These are phyloP conservation scores for Hyperopisus bebe DNA, from an alignment of 2,113 vertebrate genomes.

Conservation along the genomic window DNA sequence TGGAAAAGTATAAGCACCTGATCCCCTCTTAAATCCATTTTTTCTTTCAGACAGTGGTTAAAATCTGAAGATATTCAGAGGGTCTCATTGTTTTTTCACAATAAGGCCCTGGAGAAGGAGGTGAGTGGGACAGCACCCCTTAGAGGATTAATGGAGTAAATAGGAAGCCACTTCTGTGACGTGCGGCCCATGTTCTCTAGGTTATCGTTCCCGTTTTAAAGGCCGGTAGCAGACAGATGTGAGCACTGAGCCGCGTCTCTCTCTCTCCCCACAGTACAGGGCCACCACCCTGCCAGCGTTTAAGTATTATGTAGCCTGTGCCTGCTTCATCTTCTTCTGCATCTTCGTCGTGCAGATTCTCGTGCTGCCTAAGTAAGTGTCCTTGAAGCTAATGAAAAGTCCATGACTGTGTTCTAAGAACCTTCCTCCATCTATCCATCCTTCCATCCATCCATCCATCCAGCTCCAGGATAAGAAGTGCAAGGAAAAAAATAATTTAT, in stretches of 20 bases:
- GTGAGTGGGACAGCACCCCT: slow-evolving; percentile 52
- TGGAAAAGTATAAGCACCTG: neutral
- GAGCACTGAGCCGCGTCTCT: slow-evolving; percentile 17
- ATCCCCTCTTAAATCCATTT: neutral
- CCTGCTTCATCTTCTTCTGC: slow-evolving; percentile 92
- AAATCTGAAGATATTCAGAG: slow-evolving; percentile 98
- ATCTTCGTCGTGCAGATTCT: slow-evolving; percentile 93
- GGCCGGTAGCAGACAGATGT: neutral
- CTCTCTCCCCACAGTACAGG: slow-evolving; percentile 70
- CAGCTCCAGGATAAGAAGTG: neutral
- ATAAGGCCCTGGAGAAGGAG: slow-evolving; percentile 90
- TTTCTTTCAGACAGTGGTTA: slow-evolving; percentile 81
- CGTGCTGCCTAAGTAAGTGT: slow-evolving; percentile 87
- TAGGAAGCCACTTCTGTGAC: neutral
- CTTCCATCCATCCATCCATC: neutral
- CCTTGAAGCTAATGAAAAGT: neutral
- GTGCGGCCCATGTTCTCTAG: neutral
- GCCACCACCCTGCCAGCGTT: slow-evolving; percentile 90
- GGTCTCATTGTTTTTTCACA: slow-evolving; percentile 95
- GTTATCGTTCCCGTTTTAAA: neutral
- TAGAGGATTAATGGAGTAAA: neutral
- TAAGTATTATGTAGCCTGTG: slow-evolving; percentile 95
- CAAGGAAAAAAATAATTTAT: neutral
- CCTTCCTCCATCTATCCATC: neutral
- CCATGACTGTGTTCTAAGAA: neutral